Percentiles rank a stretch among this genome's conserved stretches.
Conservation (phyloP, 2,888 invertebrate species). For the Eupeodes latifasciatus region DNA sequence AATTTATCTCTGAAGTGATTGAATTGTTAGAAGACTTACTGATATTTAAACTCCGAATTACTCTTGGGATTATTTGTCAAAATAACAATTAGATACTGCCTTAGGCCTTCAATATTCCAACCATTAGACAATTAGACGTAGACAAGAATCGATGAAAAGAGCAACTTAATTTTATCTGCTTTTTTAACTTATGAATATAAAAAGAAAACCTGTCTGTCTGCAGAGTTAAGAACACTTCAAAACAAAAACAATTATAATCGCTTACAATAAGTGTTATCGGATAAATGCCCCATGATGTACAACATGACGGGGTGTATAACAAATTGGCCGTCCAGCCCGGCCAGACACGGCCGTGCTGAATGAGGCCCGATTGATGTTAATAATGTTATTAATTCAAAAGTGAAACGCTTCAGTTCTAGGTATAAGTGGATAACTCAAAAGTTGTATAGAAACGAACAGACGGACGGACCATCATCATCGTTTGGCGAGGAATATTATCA, state of each 20-base stretch:
- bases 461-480: conserved; percentile 28
- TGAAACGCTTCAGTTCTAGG: conserved; percentile 46
- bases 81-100: background rate
- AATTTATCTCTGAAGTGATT: too few species aligned
- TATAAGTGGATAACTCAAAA: conserved; percentile 63
- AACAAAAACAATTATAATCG: conserved; percentile 23
- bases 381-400: conserved; percentile 68
- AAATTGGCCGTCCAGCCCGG: conserved; percentile 10
- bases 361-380: conserved; percentile 47
- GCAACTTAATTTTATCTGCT: background rate
- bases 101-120: background rate
- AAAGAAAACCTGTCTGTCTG: conserved; percentile 22
- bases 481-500: conserved; percentile 2
- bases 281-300: conserved; percentile 24
- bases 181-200: background rate
- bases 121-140: background rate
- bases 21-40: too few species aligned
- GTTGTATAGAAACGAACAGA: background rate
- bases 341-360: background rate
- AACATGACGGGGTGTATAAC: conserved; percentile 37
- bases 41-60: background rate
- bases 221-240: conserved; percentile 26
- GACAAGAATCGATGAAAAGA: conserved; percentile 2
- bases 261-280: conserved; percentile 32
- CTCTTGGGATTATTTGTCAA: background rate